These are phyloP conservation scores for Rhinella marina DNA, from an alignment of 2,797 vertebrate genomes.

Conservation along the genomic window DNA sequence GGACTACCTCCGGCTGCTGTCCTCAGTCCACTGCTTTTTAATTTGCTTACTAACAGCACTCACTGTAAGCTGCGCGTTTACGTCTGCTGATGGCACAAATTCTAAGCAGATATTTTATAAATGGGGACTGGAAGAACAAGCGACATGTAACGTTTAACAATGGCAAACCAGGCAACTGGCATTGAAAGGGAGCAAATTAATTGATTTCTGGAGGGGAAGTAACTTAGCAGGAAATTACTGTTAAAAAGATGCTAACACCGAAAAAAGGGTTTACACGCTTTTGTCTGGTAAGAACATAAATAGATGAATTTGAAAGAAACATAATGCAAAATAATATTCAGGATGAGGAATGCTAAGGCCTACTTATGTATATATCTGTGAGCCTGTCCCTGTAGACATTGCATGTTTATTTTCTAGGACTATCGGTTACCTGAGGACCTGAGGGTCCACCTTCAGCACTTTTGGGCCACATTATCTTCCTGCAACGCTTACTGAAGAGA, in stretches of 20 bases:
- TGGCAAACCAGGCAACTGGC: background rate
- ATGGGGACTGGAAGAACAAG: conserved; percentile 29
- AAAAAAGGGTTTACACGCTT: background rate
- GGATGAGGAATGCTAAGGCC: no score
- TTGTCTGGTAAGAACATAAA: background rate
- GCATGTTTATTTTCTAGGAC: no score
- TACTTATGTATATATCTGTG: no score
- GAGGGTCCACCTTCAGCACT: no score
- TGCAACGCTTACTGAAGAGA: no score
- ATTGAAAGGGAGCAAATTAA: background rate
- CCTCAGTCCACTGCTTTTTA: conserved; percentile 53
- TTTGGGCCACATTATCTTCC: no score
- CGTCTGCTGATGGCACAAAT: conserved; percentile 28
- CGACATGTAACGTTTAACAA: conserved; percentile 30
- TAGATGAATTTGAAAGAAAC: background rate
- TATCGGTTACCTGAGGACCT: no score
- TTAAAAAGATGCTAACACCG: background rate
- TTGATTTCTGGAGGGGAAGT: conserved; percentile 3
- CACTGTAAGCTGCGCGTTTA: conserved; percentile 12
- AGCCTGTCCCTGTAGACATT: no score
- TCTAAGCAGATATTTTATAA: conserved; percentile 34
- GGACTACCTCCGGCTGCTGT: conserved; percentile 45
- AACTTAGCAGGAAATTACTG: background rate
- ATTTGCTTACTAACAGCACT: conserved; percentile 52
- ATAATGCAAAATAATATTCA: background rate